Base-by-base conservation (phyloP, 37 sponge, comb jelly and placozoan species). In the Theonella swinhoei region DNA sequence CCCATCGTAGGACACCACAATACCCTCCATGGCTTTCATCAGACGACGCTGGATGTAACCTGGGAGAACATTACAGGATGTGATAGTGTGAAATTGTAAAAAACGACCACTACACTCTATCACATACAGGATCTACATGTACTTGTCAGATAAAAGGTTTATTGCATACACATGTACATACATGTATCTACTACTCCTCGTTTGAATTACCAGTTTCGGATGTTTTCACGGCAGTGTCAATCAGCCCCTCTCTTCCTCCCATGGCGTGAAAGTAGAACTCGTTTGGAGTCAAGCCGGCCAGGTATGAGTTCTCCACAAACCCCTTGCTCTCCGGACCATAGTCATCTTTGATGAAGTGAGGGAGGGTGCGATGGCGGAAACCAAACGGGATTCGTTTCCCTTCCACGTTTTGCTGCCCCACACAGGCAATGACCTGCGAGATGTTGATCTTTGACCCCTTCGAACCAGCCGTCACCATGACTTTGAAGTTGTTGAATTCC, bases 181-280 rank as follows among this genome's bases (percentile, higher is more conserved):
- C 14, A 14, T 14, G 54, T 47, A 47, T 47, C 11, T 47, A 47
- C 14, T 17, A 47, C n/a, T n/a, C n/a, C n/a, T n/a, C n/a, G n/a
- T n/a, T n/a, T n/a, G n/a, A 26, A 42, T 68, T 17, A 93, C 94
- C 96, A 26, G 99, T 99, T 64, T 99, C 99, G 32, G 96, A 91
- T 11, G 99, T 99, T 88, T 99, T 99, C 29, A 99, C 99, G 69
- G 99, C 99, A 37, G 99, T 99, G 80, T 99, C 99, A 71, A 99
- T 99, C 39, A 99, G 84, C 0, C 99, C 99, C 62, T 98, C 98
- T 61, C 99, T 70, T 4, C 99, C 99, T n/a, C 97, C 99, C 99
- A 99, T 99, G 70, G 99, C 99, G 87, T 99, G 99, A 78, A 99
- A 99, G 95, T 95, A 99, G 86, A 99, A 95, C 94, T 99, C 99